Conservation (phyloP, 2,888 invertebrate genomes). For the Hetaerina titia region DNA sequence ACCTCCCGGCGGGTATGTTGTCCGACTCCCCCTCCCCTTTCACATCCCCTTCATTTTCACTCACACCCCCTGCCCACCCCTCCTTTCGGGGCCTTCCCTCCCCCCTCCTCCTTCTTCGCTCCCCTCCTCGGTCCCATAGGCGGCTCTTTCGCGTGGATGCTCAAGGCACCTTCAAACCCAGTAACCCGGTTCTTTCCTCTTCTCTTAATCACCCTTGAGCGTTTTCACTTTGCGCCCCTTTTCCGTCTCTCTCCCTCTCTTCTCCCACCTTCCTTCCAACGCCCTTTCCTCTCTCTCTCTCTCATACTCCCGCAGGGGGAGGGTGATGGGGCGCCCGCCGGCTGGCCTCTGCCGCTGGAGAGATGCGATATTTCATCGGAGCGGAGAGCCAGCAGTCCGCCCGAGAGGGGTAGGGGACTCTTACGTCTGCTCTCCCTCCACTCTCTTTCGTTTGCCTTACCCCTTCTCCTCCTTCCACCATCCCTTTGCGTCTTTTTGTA, state of each 20-base stretch:
- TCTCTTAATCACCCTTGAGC: constrained; percentile 54
- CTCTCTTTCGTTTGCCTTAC: not conserved
- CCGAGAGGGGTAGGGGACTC: not conserved
- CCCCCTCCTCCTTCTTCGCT: not conserved
- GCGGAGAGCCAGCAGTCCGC: not conserved
- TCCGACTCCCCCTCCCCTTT: no score
- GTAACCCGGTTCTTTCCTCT: constrained; percentile 59
- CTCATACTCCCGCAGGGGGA: no score
- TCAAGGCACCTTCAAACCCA: constrained; percentile 59
- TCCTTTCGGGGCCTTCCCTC: not conserved
- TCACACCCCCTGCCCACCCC: no score
- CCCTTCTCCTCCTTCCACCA: not conserved
- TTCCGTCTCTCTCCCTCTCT: not conserved
- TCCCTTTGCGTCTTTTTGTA: no score
- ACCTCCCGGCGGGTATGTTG: no score
- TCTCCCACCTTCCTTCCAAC: not conserved
- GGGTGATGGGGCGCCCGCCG: not conserved
- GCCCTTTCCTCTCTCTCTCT: not conserved
- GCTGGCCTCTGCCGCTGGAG: not conserved
- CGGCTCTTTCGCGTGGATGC: not conserved
- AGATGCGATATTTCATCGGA: constrained; percentile 40
- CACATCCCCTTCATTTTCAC: no score
- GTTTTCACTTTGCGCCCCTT: constrained; percentile 51
- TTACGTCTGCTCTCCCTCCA: not conserved
- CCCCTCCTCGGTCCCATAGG: not conserved